Conservation (phyloP, 1,140 invertebrate species). For the Hyles vespertilio region DNA sequence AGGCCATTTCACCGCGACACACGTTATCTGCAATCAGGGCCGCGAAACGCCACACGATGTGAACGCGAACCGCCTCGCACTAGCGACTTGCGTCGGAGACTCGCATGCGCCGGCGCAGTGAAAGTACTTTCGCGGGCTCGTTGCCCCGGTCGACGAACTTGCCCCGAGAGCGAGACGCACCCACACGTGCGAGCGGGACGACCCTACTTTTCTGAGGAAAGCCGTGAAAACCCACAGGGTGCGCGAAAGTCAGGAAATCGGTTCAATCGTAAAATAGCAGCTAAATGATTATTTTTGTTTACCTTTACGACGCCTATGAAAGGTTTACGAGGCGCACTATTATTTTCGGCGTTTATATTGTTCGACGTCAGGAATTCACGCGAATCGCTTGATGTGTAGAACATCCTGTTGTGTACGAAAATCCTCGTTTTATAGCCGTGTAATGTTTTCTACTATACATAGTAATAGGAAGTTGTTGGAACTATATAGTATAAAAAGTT, state of each 20-base stretch:
- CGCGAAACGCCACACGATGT: constrained; percentile 30
- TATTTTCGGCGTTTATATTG: constrained; percentile 14
- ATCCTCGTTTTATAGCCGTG: no score
- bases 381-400: no score
- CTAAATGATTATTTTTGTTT: constrained; percentile 54
- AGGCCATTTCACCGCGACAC: constrained; percentile 35
- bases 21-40: constrained; percentile 30
- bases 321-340: constrained; percentile 39
- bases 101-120: constrained; percentile 60
- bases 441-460: no score
- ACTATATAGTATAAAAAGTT: no score
- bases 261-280: constrained; percentile 42
- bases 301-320: constrained; percentile 50
- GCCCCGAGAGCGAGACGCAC: constrained; percentile 33
- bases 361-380: no score
- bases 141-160: constrained; percentile 66
- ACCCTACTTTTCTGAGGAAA: constrained; percentile 49
- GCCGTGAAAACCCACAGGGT: constrained; percentile 50
- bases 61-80: constrained; percentile 42
- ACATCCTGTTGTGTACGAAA: no score
- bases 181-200: constrained; percentile 41
- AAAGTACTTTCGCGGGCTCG: constrained; percentile 72
- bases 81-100: constrained; percentile 32
- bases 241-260: constrained; percentile 68
- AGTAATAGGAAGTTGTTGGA: no score